phyloP scores from a whole-genome alignment of 1,140 invertebrate species.

The Drosophila oshimai region DNA sequence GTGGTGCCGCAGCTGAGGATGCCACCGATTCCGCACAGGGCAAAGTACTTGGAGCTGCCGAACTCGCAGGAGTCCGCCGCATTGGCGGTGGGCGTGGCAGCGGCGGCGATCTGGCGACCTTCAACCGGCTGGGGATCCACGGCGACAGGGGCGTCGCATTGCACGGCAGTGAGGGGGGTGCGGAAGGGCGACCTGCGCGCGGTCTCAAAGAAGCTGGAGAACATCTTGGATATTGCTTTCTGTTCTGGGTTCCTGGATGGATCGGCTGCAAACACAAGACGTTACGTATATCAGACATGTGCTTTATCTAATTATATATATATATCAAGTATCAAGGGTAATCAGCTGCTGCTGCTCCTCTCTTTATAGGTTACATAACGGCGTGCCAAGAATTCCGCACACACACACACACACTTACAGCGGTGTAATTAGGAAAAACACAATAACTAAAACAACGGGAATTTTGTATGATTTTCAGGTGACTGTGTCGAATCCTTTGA shows the following conservation, averaged over 20 bases:
- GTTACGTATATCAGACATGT: conserved; percentile 19
- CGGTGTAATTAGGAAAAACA: too few species aligned
- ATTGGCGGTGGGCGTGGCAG: conserved; percentile 84
- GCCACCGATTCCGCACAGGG: conserved; percentile 95
- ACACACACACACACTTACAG: not conserved
- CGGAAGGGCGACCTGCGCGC: conserved; percentile 89
- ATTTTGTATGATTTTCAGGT: conserved; percentile 1
- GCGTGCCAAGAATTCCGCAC: conserved; percentile 27
- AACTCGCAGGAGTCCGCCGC: conserved; percentile 93
- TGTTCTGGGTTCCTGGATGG: not conserved
- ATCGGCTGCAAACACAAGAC: conserved; percentile 22
- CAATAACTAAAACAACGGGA: not conserved
- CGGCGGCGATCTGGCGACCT: conserved; percentile 84
- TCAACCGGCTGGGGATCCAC: conserved; percentile 82
- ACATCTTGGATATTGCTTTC: conserved; percentile 84
- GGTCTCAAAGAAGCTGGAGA: conserved; percentile 88
- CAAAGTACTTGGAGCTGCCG: conserved; percentile 96
- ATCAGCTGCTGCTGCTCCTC: conserved; percentile 67
- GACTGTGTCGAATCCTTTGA: not conserved
- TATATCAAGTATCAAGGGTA: too few species aligned
- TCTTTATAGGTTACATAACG: conserved; percentile 73
- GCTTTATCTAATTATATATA: conserved; percentile 50
- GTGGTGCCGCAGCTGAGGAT: conserved; percentile 97
- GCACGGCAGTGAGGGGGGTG: conserved; percentile 86
- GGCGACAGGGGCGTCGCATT: conserved; percentile 83